Evolutionary conservation across 2,113 vertebrate genomes (phyloP).

Genomic region (Amphiprion percula): DNA sequence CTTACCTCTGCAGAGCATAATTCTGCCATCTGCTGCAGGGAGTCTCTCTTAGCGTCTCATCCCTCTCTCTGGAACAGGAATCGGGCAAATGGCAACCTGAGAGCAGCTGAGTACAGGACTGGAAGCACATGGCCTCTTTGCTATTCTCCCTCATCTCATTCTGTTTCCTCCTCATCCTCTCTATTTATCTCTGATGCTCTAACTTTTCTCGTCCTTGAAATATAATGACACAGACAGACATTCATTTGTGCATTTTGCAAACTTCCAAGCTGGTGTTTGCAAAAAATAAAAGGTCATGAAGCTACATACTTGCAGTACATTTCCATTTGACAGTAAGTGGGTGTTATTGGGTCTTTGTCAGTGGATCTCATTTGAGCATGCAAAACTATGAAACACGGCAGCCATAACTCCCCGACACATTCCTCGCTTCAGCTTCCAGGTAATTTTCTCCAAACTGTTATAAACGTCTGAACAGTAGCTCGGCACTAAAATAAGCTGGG

Average conservation of each 20-base stretch:
- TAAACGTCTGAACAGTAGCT: constrained; percentile 1
- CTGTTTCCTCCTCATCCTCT: not conserved
- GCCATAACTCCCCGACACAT: not conserved
- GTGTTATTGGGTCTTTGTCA: not conserved
- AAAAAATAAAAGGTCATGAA: constrained; percentile 1
- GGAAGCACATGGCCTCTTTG: constrained; percentile 43
- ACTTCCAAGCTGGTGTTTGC: not conserved
- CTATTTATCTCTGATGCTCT: constrained; percentile 9
- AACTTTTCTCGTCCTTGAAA: constrained; percentile 38
- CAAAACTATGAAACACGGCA: not conserved
- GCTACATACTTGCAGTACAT: not conserved
- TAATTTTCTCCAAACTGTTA: constrained; percentile 10
- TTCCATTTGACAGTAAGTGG: constrained; percentile 17
- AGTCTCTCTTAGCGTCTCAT: constrained; percentile 56
- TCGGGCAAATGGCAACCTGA: constrained; percentile 70
- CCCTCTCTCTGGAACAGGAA: constrained; percentile 62
- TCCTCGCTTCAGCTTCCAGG: not conserved
- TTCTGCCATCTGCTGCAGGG: constrained; percentile 85
- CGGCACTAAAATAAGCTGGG: constrained; percentile 6
- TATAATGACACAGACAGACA: not conserved
- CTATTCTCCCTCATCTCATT: constrained; percentile 23
- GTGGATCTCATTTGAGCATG: not conserved
- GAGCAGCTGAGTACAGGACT: constrained; percentile 77
- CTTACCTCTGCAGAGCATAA: constrained; percentile 80
- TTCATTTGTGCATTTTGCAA: not conserved